Percentiles rank a stretch among this genome's conserved stretches.
phyloP scores from a whole-genome alignment of 1,140 invertebrate species.

The Laodelphax striatellus region DNA sequence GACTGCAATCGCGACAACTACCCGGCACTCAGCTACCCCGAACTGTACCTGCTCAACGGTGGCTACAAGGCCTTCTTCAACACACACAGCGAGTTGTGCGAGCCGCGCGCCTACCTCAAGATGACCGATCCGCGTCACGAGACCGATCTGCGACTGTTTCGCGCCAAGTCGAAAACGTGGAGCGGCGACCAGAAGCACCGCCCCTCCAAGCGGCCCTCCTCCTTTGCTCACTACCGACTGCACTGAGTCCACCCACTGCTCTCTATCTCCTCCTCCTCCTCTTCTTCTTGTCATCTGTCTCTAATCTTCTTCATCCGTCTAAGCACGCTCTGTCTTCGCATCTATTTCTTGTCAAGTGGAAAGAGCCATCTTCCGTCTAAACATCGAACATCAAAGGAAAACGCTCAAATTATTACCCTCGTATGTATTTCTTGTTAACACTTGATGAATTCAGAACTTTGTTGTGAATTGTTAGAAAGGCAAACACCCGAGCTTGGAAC shows the following conservation, averaged over 20 bases:
- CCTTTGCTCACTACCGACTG: slow-evolving; percentile 4
- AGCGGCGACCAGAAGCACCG: slow-evolving; percentile 7
- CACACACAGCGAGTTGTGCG: slow-evolving; percentile 56
- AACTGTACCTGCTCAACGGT: slow-evolving; percentile 87
- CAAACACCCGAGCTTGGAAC: no score
- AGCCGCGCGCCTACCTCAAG: slow-evolving; percentile 58
- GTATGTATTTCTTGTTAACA: no score
- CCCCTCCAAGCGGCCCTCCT: not conserved
- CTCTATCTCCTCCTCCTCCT: no score
- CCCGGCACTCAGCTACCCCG: slow-evolving; percentile 82
- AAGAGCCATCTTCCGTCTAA: no score
- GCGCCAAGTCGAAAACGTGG: slow-evolving; percentile 55
- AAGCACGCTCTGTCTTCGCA: no score
- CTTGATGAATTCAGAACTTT: no score
- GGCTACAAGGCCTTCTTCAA: slow-evolving; percentile 89
- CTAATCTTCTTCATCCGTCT: no score
- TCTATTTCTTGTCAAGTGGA: no score
- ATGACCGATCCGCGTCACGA: slow-evolving; percentile 69
- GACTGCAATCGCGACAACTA: slow-evolving; percentile 72
- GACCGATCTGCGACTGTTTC: slow-evolving; percentile 57
- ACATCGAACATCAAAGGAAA: no score
- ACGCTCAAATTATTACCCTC: no score
- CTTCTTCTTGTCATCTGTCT: no score
- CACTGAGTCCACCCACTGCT: not conserved
- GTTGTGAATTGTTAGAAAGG: no score